Evolutionary conservation across 1,140 invertebrate genomes (phyloP).

Genomic region (Leptinotarsa undecemlineata): DNA sequence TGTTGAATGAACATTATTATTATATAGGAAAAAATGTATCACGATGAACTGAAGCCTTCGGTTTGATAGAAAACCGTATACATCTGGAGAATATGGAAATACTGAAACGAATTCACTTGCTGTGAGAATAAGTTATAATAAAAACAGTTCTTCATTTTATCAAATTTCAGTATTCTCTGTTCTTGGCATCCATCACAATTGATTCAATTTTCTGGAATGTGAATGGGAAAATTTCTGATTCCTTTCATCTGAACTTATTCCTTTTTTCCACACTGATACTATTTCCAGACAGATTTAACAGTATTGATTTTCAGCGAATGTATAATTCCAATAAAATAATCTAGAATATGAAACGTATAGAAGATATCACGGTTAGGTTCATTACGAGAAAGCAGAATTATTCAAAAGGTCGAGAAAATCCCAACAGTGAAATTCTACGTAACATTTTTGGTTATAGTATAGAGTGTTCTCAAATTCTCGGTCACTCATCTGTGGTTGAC

Average conservation of each 20-base stretch:
- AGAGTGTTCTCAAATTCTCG: too few species aligned
- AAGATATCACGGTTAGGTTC: background rate
- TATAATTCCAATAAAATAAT: slow-evolving; percentile 2
- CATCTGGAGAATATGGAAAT: background rate
- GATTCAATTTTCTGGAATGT: slow-evolving; percentile 4
- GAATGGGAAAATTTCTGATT: background rate
- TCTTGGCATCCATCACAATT: background rate
- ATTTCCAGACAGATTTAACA: background rate
- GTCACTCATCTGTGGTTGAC: too few species aligned
- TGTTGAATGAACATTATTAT: too few species aligned
- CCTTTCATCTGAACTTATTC: background rate
- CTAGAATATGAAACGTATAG: background rate
- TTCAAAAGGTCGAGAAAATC: too few species aligned
- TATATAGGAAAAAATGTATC: too few species aligned
- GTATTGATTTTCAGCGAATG: background rate
- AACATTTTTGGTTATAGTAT: too few species aligned
- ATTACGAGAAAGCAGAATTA: too few species aligned
- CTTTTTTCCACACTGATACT: background rate
- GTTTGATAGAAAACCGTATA: too few species aligned
- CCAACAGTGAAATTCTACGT: too few species aligned
- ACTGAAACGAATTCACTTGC: background rate
- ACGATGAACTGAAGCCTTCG: too few species aligned
- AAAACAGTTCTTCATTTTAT: background rate
- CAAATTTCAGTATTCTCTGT: slow-evolving; percentile 4
- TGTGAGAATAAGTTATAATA: background rate